Evolutionary conservation across 2,797 vertebrate species (phyloP), one percentile per base, ranked within the genome.

Genomic region (Choloepus didactylus): DNA sequence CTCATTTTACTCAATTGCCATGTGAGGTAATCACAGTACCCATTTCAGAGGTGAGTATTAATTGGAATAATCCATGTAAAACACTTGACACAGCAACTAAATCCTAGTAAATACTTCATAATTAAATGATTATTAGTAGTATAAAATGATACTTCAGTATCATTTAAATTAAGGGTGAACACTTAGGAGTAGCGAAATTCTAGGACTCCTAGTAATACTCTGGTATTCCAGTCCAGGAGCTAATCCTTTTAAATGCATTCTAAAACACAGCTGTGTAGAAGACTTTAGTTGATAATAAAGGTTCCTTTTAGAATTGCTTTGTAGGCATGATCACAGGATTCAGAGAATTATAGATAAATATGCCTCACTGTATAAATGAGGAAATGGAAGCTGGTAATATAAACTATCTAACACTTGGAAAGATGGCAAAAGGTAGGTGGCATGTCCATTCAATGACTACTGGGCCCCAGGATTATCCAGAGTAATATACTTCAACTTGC

Each of bases 141-240:
- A 44, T 38, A 27, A 80, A 92, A 31, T 83, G n/a, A 70, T 66
- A 90, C n/a, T 84, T 93, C 69, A 62, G 35, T 27, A 38, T 54
- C 49, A 44, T 60, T 44, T 14, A 81, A 80, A 64, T 23, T 23
- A 89, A 93, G 60, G 56, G 21, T 73, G 14, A 35, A 72, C 41
- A 54, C 27, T 10, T 23, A 38, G 27, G 31, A 66, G 46, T 12
- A 67, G 51, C 41, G 27, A 70, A 44, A n/a, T 75, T 69, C 29
- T 67, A 8, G 62, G 54, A n/a, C 27, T 79, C 7, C 56, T 51
- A 44, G 41, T 44, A 44, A 44, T 44, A 44, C 27, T 87, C 84
- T 12, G 73, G 66, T 79, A 35, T 59, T 67, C 38, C 11, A 67
- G 14, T 6, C 35, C 64, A 44, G 64, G 41, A 62, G 54, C 19